phyloP scores from a whole-genome alignment of 2,888 invertebrate species.

The Leucania comma region DNA sequence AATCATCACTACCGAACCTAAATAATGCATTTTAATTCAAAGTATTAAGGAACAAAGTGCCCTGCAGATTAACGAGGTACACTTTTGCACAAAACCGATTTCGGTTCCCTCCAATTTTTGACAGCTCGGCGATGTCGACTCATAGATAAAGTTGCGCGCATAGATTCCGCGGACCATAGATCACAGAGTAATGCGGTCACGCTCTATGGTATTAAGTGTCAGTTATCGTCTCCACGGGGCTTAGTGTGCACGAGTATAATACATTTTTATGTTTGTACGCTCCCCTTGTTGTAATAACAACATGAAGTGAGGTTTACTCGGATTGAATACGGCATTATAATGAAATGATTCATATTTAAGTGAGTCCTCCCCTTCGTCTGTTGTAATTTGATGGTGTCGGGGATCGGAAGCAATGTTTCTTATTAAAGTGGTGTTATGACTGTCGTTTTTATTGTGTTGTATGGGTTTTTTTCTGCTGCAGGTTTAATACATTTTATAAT shows the following conservation, averaged over 20 bases:
- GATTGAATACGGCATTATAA: slow-evolving; percentile 91
- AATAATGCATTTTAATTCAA: slow-evolving; percentile 73
- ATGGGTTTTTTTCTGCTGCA: slow-evolving; percentile 64
- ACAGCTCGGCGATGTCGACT: slow-evolving; percentile 77
- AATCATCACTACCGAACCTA: slow-evolving; percentile 55
- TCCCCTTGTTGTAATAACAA: slow-evolving; percentile 89
- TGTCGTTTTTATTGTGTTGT: slow-evolving; percentile 81
- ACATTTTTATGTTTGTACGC: slow-evolving; percentile 86
- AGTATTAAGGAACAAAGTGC: slow-evolving; percentile 71
- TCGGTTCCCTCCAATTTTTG: slow-evolving; percentile 82
- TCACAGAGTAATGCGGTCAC: slow-evolving; percentile 90
- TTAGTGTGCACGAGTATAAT: slow-evolving; percentile 81
- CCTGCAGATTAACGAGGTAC: slow-evolving; percentile 63
- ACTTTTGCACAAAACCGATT: slow-evolving; percentile 74
- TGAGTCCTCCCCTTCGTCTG: slow-evolving; percentile 87
- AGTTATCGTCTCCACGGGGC: slow-evolving; percentile 90
- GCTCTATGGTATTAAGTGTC: slow-evolving; percentile 90
- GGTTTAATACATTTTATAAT: slow-evolving; percentile 56
- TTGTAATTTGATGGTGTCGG: slow-evolving; percentile 88
- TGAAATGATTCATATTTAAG: slow-evolving; percentile 91
- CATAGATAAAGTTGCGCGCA: slow-evolving; percentile 82
- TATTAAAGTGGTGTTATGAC: slow-evolving; percentile 89
- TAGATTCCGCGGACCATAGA: slow-evolving; percentile 86
- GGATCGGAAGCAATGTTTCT: slow-evolving; percentile 89
- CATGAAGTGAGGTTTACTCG: slow-evolving; percentile 89